Percentiles rank a stretch among this genome's conserved stretches.
phyloP scores from a whole-genome alignment of 2,113 vertebrate genomes.

The Dinomys branickii region DNA sequence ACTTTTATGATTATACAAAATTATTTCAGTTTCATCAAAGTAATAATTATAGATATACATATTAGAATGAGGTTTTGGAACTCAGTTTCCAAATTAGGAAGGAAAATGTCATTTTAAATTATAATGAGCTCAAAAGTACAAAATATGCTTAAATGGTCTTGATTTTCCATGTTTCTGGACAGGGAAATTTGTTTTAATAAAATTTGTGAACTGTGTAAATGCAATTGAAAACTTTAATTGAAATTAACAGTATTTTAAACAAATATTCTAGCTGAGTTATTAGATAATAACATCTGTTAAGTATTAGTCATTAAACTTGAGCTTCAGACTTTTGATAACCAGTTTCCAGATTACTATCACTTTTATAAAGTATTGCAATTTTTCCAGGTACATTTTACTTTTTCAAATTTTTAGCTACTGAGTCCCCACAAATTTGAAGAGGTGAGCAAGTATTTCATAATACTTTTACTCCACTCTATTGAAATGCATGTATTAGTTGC shows the following conservation, averaged over 20 bases:
- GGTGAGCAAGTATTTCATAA: slow-evolving; percentile 7
- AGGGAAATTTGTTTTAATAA: slow-evolving; percentile 19
- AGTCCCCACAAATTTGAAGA: slow-evolving; percentile 9
- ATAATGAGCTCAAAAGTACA: slow-evolving; percentile 31
- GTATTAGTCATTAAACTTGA: slow-evolving; percentile 3
- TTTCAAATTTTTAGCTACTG: slow-evolving; percentile 46
- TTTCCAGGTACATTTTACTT: background rate
- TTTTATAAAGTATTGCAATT: slow-evolving; percentile 7
- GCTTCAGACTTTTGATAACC: background rate
- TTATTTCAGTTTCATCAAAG: slow-evolving; percentile 20
- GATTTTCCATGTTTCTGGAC: background rate
- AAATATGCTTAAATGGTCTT: slow-evolving; percentile 7
- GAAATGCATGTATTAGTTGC: background rate
- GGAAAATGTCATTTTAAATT: slow-evolving; percentile 22
- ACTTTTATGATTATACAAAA: background rate
- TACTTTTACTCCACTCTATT: background rate
- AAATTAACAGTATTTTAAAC: slow-evolving; percentile 48
- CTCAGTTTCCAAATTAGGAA: slow-evolving; percentile 42
- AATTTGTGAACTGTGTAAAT: slow-evolving; percentile 26
- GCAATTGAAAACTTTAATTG: background rate
- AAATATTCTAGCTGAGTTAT: slow-evolving; percentile 25
- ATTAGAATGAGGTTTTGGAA: slow-evolving; percentile 27
- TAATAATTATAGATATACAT: background rate
- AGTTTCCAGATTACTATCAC: slow-evolving; percentile 4
- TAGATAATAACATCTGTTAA: slow-evolving; percentile 2